Percentiles rank a stretch among this genome's conserved stretches.
Conservation (phyloP, 2,888 invertebrate species). For the Eupelmus urozonus region DNA sequence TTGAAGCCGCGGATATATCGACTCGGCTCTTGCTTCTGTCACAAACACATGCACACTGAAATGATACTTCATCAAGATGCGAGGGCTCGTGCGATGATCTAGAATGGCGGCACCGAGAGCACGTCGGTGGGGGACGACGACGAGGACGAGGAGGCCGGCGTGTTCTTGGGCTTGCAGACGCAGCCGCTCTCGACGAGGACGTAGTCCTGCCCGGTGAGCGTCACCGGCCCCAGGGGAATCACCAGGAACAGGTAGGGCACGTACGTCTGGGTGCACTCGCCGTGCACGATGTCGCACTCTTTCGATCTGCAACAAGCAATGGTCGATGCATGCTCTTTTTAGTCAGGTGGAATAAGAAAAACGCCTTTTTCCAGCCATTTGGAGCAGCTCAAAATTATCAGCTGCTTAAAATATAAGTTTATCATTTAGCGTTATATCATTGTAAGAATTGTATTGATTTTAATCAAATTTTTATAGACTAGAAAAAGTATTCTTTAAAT, state of each 20-base stretch:
- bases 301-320: constrained; percentile 85
- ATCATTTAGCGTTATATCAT: too few relatives aligned
- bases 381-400: too few relatives aligned
- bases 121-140: constrained; percentile 19
- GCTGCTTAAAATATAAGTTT: too few relatives aligned
- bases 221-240: constrained; percentile 92
- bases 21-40: not conserved
- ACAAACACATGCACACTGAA: not conserved
- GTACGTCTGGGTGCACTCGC: constrained; percentile 94
- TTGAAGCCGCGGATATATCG: too few relatives aligned
- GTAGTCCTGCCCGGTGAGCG: constrained; percentile 94
- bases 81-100: not conserved
- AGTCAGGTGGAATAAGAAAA: too few relatives aligned
- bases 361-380: too few relatives aligned
- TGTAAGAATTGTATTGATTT: too few relatives aligned
- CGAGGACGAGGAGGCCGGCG: constrained; percentile 14
- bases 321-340: too few relatives aligned
- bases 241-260: constrained; percentile 95
- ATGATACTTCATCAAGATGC: too few relatives aligned
- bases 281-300: constrained; percentile 92
- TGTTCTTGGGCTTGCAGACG: constrained; percentile 86
- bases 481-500: too few relatives aligned
- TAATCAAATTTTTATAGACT: too few relatives aligned
- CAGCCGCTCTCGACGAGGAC: constrained; percentile 97
- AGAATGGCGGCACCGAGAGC: constrained; percentile 43